Base-by-base conservation (phyloP, 2,888 invertebrate genomes). In the Ophion obscuratus region DNA sequence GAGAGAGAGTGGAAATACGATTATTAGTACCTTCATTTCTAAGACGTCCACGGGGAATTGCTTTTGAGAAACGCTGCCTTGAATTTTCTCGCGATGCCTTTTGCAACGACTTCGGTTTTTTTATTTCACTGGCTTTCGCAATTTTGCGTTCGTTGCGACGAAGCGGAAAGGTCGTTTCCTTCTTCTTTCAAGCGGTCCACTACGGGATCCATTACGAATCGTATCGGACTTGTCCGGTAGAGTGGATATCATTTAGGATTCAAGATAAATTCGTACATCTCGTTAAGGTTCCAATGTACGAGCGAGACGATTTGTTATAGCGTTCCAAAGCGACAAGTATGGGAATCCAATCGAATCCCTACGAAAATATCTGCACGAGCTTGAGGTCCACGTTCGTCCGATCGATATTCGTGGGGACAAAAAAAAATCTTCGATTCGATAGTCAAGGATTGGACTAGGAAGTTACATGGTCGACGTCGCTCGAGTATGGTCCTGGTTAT, bases 391-490 rank as follows among this genome's bases (percentile, higher is more conserved):
- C 53, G 11, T 53, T 53, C 17, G 17, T 53, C 2, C 53, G 1
- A 53, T 53, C 17, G 53, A 17, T 53, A 53, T 53, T 53, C 14
- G 53, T 17, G 53, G 14, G 17, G 5, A 53, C 1, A 14, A 53
- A 53, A 53, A 53, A 53, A 53, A 53, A 53, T 53, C 53, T 53
- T 53, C 53, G 53, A 2, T 53, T 17, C 53, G 17, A 53, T 53
- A 53, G n/a, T n/a, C 31, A 64, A 53, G n/a, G 24, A 31, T 53
- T 53, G 2, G 40, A 53, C 53, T n/a, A 67, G 57, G 59, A 66
- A 67, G 53, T 24, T 40, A 67, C 10, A 57, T 40, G 24, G 11
- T 2, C 57, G 40, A 68, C 40, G 27, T 78, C 59, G n/a, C 73
- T 17, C 20, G 27, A 3, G 73, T n/a, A 10, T 61, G n/a, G 31